Evolutionary conservation across 2,888 invertebrate species (phyloP), one percentile per base, ranked within the genome.

Genomic region (Trichacis sp.): DNA sequence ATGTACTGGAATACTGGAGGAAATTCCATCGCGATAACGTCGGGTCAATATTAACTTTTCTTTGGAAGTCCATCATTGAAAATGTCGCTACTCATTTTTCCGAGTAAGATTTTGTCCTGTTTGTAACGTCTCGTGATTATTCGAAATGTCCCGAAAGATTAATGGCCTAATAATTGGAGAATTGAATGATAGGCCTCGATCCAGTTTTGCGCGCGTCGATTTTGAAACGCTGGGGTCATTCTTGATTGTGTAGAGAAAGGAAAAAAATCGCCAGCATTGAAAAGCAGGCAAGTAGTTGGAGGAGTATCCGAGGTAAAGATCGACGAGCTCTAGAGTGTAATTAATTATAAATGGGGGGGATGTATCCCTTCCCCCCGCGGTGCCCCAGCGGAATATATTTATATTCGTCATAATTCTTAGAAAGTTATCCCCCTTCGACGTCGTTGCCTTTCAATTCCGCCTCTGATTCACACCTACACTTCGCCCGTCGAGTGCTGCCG

Each of bases 331-430:
- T 70, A 73, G 8, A 69, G 70, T 74, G 75, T 80, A 80, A 80
- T 80, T 80, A 80, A 80, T 80, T 80, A 79, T 76, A 73, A 72
- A 69, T 74, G 68, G 67, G 72, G 66, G 66, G 11, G 67, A 73
- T 76, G 77, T n/a, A n/a, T n/a, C n/a, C n/a, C n/a, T n/a, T n/a
- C 80, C 79, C 77, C 78, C 79, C 70, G 79, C 74, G 72, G 76
- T 73, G 74, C 73, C 73, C 69, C 72, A 71, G 73, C 73, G 74
- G 77, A 75, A 74, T 76, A 75, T 73, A 75, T 77, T 77, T 76
- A 76, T 72, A 75, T 76, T 77, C 75, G 75, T 79, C 79, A 77
- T 76, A 77, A 76, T 76, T 79, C 74, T 71, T 61, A 71, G 75
- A 77, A 77, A 68, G 57, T 64, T 40, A 24, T 3, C 64, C 20